Conservation (phyloP, 2,888 invertebrate genomes). For the Euplagia quadripunctaria region DNA sequence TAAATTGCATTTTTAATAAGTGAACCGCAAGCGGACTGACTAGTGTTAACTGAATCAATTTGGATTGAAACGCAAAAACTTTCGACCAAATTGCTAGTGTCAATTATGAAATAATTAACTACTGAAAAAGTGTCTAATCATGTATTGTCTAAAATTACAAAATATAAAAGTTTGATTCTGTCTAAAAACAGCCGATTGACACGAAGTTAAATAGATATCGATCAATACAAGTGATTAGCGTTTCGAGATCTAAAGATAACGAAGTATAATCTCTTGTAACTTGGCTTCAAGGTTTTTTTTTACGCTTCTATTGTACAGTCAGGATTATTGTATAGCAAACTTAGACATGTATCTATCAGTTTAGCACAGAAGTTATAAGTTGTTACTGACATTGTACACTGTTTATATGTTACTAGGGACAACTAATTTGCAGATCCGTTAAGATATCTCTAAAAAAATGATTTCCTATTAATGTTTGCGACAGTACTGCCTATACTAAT, state of each 20-base stretch:
- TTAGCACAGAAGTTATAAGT: no score
- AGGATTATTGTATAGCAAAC: neutral
- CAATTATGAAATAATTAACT: neutral
- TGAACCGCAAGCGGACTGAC: conserved; percentile 40
- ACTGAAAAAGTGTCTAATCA: neutral
- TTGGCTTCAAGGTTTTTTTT: neutral
- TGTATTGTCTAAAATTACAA: neutral
- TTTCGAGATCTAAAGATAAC: neutral
- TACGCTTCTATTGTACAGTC: neutral
- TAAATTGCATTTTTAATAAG: conserved; percentile 51
- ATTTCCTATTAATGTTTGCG: no score
- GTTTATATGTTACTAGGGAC: neutral
- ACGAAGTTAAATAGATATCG: no score
- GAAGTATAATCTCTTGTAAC: no score
- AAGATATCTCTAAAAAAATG: no score
- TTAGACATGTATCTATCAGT: no score
- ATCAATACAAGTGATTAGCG: neutral
- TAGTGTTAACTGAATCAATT: conserved; percentile 31
- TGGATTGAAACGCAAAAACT: conserved; percentile 22
- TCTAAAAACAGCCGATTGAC: neutral
- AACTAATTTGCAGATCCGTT: neutral
- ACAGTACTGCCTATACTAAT: no score
- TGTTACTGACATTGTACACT: neutral
- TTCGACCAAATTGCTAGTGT: conserved; percentile 22
- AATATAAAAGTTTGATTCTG: neutral